Conservation (phyloP, 92 coral and sea anemone species). For the Bergia puertoricense region DNA sequence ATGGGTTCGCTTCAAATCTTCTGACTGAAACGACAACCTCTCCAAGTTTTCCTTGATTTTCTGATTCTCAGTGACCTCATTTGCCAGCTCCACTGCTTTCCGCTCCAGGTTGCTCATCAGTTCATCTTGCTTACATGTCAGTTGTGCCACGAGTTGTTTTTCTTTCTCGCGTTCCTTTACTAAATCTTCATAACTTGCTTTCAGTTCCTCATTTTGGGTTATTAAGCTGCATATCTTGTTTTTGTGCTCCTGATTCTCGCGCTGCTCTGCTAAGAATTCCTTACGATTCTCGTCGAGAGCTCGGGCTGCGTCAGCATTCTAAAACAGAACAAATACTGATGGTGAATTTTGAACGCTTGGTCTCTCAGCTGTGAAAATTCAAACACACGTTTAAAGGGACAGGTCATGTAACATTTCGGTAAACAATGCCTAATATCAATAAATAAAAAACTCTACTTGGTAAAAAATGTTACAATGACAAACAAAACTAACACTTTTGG, state of each 20-base stretch:
- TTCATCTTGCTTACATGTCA: constrained; percentile 23
- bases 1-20: constrained; percentile 61
- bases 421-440: too few species aligned
- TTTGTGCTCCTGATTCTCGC: constrained; percentile 7
- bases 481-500: too few species aligned
- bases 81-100: constrained; percentile 1
- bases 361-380: too few species aligned
- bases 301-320: constrained; percentile 2
- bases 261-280: not conserved
- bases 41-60: constrained; percentile 38
- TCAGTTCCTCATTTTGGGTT: constrained; percentile 12
- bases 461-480: too few species aligned
- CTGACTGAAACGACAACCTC: constrained; percentile 49
- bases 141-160: not conserved
- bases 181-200: not conserved
- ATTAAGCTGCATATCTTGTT: constrained; percentile 23
- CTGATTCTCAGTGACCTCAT: constrained; percentile 28
- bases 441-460: too few species aligned
- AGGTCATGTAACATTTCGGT: too few species aligned
- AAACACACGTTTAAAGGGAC: too few species aligned
- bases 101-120: constrained; percentile 14
- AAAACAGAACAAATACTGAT: not conserved
- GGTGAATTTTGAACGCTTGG: not conserved
- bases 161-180: not conserved
- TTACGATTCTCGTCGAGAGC: constrained; percentile 16